A percentile compares a stretch with the other conserved stretches of the same genome.
Conservation (phyloP, 1,140 invertebrate genomes). For the Dendrolimus punctatus region DNA sequence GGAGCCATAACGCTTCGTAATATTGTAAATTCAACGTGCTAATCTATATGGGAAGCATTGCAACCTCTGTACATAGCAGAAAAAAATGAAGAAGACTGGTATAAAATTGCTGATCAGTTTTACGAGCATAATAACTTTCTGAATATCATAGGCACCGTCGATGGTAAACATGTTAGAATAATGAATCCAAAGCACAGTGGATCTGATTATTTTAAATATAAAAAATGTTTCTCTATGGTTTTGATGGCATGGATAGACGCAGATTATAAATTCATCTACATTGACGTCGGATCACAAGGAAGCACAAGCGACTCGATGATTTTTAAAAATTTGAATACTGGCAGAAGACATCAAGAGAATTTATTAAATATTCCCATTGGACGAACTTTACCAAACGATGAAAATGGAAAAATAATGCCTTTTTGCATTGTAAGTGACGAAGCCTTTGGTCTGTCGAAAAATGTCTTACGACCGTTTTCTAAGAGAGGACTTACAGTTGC, state of each 20-base stretch:
- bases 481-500: conserved; percentile 8
- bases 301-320: conserved; percentile 41
- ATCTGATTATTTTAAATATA: conserved; percentile 4
- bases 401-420: conserved; percentile 10
- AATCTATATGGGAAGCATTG: conserved; percentile 17
- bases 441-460: conserved; percentile 7
- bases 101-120: conserved; percentile 22
- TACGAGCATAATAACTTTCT: conserved; percentile 57
- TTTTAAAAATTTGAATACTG: conserved; percentile 23
- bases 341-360: conserved; percentile 11
- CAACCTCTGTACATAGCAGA: conserved; percentile 14
- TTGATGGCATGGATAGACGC: conserved; percentile 61
- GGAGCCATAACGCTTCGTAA: conserved; percentile 13
- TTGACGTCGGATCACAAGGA: conserved; percentile 63
- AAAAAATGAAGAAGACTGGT: conserved; percentile 13
- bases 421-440: conserved; percentile 4
- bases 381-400: conserved; percentile 11
- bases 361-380: conserved; percentile 16
- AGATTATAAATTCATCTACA: conserved; percentile 54
- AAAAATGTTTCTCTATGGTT: conserved; percentile 3
- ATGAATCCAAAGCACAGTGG: conserved; percentile 5
- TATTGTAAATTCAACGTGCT: conserved; percentile 15
- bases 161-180: conserved; percentile 48
- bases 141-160: conserved; percentile 58
- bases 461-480: conserved; percentile 9